Conservation (phyloP, 2,113 vertebrate species). For the Oreochromis spilurus region DNA sequence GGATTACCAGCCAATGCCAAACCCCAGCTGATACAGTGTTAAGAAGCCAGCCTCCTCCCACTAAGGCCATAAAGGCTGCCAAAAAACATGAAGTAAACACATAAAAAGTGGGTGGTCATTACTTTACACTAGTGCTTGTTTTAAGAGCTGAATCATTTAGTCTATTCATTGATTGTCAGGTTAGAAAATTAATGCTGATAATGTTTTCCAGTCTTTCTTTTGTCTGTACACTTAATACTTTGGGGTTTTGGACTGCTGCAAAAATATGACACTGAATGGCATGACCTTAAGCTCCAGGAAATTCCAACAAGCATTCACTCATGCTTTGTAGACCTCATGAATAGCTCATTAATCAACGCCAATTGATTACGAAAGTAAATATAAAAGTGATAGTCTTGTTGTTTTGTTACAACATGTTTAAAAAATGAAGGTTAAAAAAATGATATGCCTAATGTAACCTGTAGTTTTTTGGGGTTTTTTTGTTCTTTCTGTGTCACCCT, state of each 20-base stretch:
- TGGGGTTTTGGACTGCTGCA: background rate
- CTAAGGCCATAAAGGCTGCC: constrained; percentile 30
- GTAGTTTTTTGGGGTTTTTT: fast-evolving
- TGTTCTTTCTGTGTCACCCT: background rate
- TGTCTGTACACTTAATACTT: background rate
- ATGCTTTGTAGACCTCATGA: background rate
- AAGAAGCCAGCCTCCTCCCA: constrained; percentile 33
- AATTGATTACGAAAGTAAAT: background rate
- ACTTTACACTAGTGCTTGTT: background rate
- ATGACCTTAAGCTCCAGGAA: background rate
- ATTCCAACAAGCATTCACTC: background rate
- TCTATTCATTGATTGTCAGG: background rate
- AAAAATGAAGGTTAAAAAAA: background rate
- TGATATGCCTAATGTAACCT: background rate
- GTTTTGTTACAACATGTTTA: background rate
- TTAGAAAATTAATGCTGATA: background rate
- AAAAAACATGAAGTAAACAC: constrained; percentile 24
- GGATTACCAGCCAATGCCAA: constrained; percentile 62
- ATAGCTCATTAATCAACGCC: background rate
- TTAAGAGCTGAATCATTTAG: background rate
- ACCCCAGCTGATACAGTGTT: constrained; percentile 49
- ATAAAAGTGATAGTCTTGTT: background rate
- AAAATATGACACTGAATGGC: background rate
- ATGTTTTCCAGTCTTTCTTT: background rate
- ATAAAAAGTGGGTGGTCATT: constrained; percentile 20